Percentiles rank a stretch among this genome's conserved stretches.
phyloP scores from a whole-genome alignment of 2,888 invertebrate genomes.

The Cataglyphis livida region DNA sequence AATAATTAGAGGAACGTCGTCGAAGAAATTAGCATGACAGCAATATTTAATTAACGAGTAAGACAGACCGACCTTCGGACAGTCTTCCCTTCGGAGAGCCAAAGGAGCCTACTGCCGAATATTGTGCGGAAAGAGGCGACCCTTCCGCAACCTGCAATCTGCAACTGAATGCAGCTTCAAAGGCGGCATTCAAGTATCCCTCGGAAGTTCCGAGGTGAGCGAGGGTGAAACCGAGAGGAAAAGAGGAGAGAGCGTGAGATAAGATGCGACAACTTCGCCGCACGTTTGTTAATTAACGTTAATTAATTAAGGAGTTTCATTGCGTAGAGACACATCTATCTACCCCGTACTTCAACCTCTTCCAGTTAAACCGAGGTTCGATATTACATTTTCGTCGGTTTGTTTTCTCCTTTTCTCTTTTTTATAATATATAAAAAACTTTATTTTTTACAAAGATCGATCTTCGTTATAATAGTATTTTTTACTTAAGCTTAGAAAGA shows the following conservation, averaged over 20 bases:
- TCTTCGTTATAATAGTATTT: not conserved
- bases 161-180: conserved; percentile 27
- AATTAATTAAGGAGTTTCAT: conserved; percentile 82
- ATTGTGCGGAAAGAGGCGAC: not conserved
- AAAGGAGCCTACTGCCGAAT: conserved; percentile 8
- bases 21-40: conserved; percentile 31
- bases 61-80: not conserved
- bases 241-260: conserved; percentile 26
- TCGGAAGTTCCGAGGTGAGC: conserved; percentile 9
- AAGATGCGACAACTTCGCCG: conserved; percentile 55
- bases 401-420: not conserved
- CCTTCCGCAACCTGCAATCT: not conserved
- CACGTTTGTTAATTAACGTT: conserved; percentile 84
- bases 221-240: conserved; percentile 5
- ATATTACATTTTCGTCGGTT: conserved; percentile 1
- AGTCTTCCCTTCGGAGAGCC: not conserved
- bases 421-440: not conserved
- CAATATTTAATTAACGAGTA: conserved; percentile 42
- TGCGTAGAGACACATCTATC: conserved; percentile 27
- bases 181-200: conserved; percentile 5
- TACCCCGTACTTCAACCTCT: not conserved
- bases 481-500: not conserved
- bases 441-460: not conserved
- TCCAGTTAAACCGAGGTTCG: conserved; percentile 15
- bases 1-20: conserved; percentile 32